These are phyloP conservation scores for Myotis brandtii DNA, from an alignment of 2,113 vertebrate species.

Conservation along the genomic window DNA sequence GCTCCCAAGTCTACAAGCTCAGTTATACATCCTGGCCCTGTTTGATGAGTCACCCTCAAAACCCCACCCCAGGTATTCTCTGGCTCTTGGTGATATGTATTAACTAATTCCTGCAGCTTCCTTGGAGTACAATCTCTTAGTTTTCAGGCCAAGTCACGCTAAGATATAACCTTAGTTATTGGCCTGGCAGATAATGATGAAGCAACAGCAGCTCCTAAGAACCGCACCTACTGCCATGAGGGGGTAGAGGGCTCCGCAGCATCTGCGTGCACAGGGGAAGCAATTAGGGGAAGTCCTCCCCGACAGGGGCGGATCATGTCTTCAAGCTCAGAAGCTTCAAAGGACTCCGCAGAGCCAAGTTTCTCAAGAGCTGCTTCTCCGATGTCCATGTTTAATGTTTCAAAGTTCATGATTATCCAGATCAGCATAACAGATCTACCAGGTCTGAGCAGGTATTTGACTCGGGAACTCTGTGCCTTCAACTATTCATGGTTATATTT, in stretches of 20 bases:
- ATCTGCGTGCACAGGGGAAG: background rate
- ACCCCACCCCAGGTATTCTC: background rate
- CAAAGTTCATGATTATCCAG: background rate
- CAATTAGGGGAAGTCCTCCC: background rate
- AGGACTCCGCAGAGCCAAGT: background rate
- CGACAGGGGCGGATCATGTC: fast-evolving
- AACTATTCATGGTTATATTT: background rate
- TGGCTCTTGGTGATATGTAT: background rate
- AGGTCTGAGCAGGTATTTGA: background rate
- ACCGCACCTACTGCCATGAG: background rate
- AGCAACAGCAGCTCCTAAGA: background rate
- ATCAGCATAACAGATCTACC: background rate
- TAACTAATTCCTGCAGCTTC: background rate
- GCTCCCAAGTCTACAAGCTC: background rate
- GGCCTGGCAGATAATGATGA: background rate
- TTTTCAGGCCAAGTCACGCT: background rate
- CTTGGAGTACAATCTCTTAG: background rate
- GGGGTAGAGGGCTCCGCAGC: background rate
- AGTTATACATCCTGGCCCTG: background rate
- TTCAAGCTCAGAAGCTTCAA: background rate
- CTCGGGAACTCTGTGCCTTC: background rate
- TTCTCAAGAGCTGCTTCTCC: background rate
- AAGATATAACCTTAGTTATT: background rate
- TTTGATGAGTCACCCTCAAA: background rate
- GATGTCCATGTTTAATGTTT: background rate